phyloP scores from a whole-genome alignment of 2,113 vertebrate genomes.

The Hystrix brachyura region DNA sequence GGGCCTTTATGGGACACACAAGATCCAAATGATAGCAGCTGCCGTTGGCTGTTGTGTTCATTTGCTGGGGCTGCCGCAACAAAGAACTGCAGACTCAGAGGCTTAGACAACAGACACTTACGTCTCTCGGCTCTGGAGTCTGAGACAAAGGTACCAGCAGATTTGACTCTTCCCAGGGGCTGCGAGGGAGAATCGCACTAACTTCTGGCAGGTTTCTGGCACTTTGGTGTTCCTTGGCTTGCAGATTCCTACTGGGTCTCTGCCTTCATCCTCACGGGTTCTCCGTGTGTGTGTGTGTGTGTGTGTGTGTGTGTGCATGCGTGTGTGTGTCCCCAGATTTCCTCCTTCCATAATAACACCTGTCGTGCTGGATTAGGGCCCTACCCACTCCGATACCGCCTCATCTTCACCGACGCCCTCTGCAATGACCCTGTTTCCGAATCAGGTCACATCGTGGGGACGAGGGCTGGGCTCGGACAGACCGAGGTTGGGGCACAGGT shows the following conservation, averaged over 20 bases:
- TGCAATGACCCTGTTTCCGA: not conserved
- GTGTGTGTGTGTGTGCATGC: not conserved
- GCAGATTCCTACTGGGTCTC: not conserved
- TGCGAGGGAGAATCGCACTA: rapidly evolving
- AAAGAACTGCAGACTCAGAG: no score
- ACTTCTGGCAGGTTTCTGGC: not conserved
- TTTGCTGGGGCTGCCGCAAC: not conserved
- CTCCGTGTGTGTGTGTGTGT: not conserved
- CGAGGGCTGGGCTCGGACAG: not conserved
- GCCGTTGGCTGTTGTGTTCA: not conserved
- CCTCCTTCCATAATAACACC: not conserved
- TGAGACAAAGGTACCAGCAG: rapidly evolving
- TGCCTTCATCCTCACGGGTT: not conserved
- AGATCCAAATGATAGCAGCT: not conserved
- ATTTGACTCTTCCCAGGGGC: not conserved
- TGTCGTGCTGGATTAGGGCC: not conserved
- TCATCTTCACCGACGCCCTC: not conserved
- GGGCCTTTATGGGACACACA: not conserved
- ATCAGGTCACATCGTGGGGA: not conserved
- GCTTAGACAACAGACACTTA: not conserved
- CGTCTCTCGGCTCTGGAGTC: not conserved
- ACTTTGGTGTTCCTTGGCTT: not conserved
- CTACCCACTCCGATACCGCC: not conserved
- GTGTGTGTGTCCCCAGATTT: not conserved
- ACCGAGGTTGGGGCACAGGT: not conserved